Conservation (phyloP, 1,140 invertebrate species). For the Drosophila nikananu region DNA sequence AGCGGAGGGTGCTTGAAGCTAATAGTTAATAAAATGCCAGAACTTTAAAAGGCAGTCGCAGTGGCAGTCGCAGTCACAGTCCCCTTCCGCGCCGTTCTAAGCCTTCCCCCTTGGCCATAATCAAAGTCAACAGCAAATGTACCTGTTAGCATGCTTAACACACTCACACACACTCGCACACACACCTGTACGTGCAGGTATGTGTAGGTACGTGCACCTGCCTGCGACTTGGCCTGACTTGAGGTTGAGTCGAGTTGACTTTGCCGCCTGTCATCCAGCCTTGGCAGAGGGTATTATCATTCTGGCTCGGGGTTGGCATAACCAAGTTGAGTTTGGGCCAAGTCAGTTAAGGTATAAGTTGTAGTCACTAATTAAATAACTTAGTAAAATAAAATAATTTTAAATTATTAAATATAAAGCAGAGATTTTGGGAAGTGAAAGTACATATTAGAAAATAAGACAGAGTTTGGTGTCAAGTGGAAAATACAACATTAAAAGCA, state of each 20-base stretch:
- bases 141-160: constrained; percentile 55
- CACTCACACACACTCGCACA: constrained; percentile 8
- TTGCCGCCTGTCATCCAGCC: constrained; percentile 38
- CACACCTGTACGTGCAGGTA: constrained; percentile 7
- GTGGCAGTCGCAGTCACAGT: constrained; percentile 13
- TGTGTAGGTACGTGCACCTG: constrained; percentile 26
- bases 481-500: neutral
- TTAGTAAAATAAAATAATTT: neutral
- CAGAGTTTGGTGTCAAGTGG: no score
- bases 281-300: constrained; percentile 10
- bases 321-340: neutral
- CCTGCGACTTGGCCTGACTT: constrained; percentile 26
- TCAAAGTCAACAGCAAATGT: constrained; percentile 66
- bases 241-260: constrained; percentile 50
- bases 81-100: neutral
- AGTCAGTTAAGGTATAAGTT: neutral
- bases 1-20: constrained; percentile 39
- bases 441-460: no score
- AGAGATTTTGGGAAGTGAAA: neutral
- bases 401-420: neutral
- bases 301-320: constrained; percentile 2
- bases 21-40: constrained; percentile 80
- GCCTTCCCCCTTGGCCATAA: constrained; percentile 28
- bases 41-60: constrained; percentile 54
- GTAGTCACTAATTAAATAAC: neutral